A percentile compares a stretch with the other conserved stretches of the same genome.
These are phyloP conservation scores for Platycercus adscitus DNA, from an alignment of 2,113 vertebrate species.

Conservation along the genomic window DNA sequence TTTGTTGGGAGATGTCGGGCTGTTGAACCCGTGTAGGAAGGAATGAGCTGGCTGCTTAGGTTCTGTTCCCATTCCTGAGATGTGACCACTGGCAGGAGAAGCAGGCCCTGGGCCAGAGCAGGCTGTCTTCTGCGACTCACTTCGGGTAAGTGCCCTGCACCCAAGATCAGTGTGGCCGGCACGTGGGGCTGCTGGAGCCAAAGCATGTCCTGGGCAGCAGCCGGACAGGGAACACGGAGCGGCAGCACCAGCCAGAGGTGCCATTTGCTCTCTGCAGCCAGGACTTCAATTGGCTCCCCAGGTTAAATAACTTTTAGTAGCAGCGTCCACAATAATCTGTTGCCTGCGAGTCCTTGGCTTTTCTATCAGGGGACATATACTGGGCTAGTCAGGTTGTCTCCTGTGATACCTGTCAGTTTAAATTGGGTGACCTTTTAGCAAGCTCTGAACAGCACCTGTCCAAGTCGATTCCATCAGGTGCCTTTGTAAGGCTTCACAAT, in stretches of 20 bases:
- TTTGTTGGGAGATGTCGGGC: neutral
- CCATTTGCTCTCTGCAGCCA: neutral
- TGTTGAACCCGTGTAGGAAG: neutral
- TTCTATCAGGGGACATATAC: neutral
- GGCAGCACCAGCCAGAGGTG: neutral
- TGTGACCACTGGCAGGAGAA: neutral
- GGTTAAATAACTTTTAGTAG: constrained; percentile 7
- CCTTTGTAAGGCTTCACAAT: constrained; percentile 15
- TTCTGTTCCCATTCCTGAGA: neutral
- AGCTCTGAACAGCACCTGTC: constrained; percentile 60
- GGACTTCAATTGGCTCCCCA: neutral
- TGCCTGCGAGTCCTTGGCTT: constrained; percentile 1
- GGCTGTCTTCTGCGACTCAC: neutral
- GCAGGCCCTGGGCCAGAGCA: neutral
- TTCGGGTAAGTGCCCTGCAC: neutral
- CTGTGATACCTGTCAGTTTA: constrained; percentile 30
- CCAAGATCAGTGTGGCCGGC: neutral
- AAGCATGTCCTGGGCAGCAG: neutral
- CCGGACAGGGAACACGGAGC: neutral
- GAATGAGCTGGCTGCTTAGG: neutral
- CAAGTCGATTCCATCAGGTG: constrained; percentile 34
- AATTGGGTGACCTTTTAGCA: constrained; percentile 45
- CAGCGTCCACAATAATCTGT: neutral
- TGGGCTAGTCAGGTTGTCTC: constrained; percentile 24
- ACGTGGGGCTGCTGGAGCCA: fast-evolving